Conservation (phyloP, 2,888 invertebrate species). For the Agrenia bidenticulata region DNA sequence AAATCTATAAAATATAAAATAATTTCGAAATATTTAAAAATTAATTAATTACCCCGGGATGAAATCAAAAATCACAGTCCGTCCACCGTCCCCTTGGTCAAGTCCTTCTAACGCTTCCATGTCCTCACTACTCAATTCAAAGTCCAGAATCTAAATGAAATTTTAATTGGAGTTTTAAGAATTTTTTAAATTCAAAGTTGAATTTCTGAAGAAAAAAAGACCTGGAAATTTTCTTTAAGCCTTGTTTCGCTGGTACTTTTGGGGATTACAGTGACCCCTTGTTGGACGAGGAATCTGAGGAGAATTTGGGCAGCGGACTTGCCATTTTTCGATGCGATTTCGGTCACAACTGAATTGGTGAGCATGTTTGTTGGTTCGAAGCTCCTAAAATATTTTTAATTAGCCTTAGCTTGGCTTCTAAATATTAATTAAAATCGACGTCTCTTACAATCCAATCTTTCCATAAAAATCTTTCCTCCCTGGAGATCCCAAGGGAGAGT, state of each 20-base stretch:
- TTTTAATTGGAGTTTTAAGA: background rate
- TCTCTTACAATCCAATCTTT: slow-evolving; percentile 12
- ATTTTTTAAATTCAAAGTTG: background rate
- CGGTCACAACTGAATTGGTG: slow-evolving; percentile 55
- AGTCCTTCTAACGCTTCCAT: slow-evolving; percentile 64
- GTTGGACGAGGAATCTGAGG: slow-evolving; percentile 71
- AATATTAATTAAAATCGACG: too few species aligned
- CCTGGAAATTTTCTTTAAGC: slow-evolving; percentile 72
- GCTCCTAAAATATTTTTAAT: slow-evolving; percentile 20
- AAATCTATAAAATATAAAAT: too few species aligned
- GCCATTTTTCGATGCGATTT: slow-evolving; percentile 58
- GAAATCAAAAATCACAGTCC: slow-evolving; percentile 61
- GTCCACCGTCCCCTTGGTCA: slow-evolving; percentile 67
- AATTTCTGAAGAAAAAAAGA: slow-evolving; percentile 54
- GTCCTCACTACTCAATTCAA: slow-evolving; percentile 66
- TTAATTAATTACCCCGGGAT: slow-evolving; percentile 11
- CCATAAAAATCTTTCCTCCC: slow-evolving; percentile 58
- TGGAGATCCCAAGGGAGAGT: slow-evolving; percentile 70
- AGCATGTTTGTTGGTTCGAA: slow-evolving; percentile 42
- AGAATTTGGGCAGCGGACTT: slow-evolving; percentile 76
- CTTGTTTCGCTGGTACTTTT: slow-evolving; percentile 76
- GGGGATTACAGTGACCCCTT: slow-evolving; percentile 74
- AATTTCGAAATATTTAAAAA: too few species aligned
- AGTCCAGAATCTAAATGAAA: slow-evolving; percentile 63
- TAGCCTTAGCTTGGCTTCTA: too few species aligned